Base-by-base conservation (phyloP, 2,113 vertebrate genomes). In the Chamaea fasciata region DNA sequence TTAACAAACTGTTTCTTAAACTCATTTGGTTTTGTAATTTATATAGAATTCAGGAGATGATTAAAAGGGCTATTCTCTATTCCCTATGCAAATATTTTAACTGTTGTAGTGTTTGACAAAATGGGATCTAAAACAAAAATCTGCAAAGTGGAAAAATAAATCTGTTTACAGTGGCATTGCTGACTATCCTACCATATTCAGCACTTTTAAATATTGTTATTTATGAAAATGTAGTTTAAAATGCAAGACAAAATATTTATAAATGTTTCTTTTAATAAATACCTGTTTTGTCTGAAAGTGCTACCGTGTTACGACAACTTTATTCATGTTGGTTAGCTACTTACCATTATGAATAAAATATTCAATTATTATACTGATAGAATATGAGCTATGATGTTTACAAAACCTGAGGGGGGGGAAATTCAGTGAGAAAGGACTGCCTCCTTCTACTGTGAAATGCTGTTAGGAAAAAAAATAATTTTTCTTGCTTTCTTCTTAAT, bases 41-140 rank as follows among this genome's bases (percentile, higher is more conserved):
- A 97, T 97, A 98, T 96, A 98, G 98, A 97, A 98, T 98, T 98
- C 98, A 98, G 98, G 98, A 98, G 97, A 97, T 89, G 90, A 98
- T 97, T 97, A 96, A 97, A 98, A 98, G 98, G 98, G 98, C 98
- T 98, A 98, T 98, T 98, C 97, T 97, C 97, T 98, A 97, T 97
- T 98, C 98, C 98, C 98, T 98, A 98, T 98, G 98, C 98, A 98
- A 98, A 98, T 98, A 98, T 97, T 98, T 98, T 98, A 98, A 98
- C 97, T 98, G 97, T 98, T 97, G 97, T 98, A 97, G 97, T 98
- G 97, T 98, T 97, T 97, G 96, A 98, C 96, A 98, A 97, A 97
- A 98, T 98, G 97, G 95, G 96, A 97, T 97, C 98, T 97, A 94
- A 97, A 97, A 74, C 76, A 94, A 96, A 79, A 93, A 95, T 95